Percentiles rank a stretch among this genome's conserved stretches.
These are phyloP conservation scores for Allygus modestus DNA, from an alignment of 2,888 invertebrate species.

Conservation along the genomic window DNA sequence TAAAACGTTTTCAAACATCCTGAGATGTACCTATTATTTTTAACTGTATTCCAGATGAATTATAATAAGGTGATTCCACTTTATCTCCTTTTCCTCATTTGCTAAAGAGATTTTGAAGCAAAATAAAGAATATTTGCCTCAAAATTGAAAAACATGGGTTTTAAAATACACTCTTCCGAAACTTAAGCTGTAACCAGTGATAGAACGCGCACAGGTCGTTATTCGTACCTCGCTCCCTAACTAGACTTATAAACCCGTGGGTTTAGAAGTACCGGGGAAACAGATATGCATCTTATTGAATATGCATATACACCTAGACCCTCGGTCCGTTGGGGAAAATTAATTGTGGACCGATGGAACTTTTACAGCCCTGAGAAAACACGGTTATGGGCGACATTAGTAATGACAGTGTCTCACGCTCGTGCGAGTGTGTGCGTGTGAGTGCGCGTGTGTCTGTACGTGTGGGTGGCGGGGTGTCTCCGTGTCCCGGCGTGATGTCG, in stretches of 20 bases:
- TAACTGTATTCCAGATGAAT: no score
- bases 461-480: neutral
- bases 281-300: slow-evolving; percentile 45
- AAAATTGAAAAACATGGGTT: no score
- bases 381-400: slow-evolving; percentile 28
- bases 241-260: slow-evolving; percentile 43
- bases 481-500: slow-evolving; percentile 4
- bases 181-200: no score
- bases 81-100: no score
- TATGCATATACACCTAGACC: slow-evolving; percentile 36
- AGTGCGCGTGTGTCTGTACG: neutral
- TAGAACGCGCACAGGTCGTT: no score
- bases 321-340: neutral
- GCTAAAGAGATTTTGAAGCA: no score
- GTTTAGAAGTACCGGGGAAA: slow-evolving; percentile 23
- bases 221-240: slow-evolving; percentile 25
- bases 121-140: no score
- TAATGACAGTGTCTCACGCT: neutral
- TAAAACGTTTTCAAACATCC: no score
- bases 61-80: no score
- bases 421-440: slow-evolving; percentile 21
- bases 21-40: no score
- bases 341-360: slow-evolving; percentile 40
- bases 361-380: slow-evolving; percentile 27
- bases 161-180: no score